Base-by-base conservation (phyloP, 2,113 vertebrate genomes). In the Phrynocephalus versicolor region DNA sequence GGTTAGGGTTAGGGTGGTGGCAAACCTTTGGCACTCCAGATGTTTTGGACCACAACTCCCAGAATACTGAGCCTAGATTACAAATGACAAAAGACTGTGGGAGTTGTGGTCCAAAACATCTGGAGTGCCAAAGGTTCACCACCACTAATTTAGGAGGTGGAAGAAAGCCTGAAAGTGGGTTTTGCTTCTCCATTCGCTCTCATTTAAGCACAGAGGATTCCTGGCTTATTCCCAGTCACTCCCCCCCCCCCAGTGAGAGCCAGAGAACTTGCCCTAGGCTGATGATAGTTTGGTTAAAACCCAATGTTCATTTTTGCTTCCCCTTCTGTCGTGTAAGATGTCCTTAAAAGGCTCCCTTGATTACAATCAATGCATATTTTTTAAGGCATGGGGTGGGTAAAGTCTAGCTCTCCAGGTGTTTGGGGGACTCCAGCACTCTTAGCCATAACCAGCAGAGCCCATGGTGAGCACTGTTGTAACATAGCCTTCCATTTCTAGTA, bases 171-270 rank as follows among this genome's bases (percentile, higher is more conserved):
- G 65, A 87, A 82, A 79, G 21, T 35, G n/a, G n/a, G 82, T 85
- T 89, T 85, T 92, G 74, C 81, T 37, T 81, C 84, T 81, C 78
- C 79, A 85, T 83, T 55, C 33, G 79, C 81, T 93, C 87, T 86
- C 65, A 87, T 4, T 23, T 41, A 41, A 91, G 45, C 70, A 45
- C n/a, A 0, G 6, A 1, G 71, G 64, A 19, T 75, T 67, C 58
- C 72, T 87, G 75, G 77, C 79, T 39, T 3, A 39, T n/a, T n/a
- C n/a, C n/a, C n/a, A n/a, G n/a, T n/a, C n/a, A n/a, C n/a, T n/a
- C n/a, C n/a, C n/a, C n/a, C n/a, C n/a, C n/a, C n/a, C n/a, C 45
- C 45, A 51, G 10, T 6, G 45, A 51, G 33, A 58, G 60, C 70
- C 71, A 83, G 51, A 6, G 3, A 4, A 13, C 30, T 55, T 51